phyloP scores from a whole-genome alignment of 2,797 vertebrate species.

The Myotis myotis region DNA sequence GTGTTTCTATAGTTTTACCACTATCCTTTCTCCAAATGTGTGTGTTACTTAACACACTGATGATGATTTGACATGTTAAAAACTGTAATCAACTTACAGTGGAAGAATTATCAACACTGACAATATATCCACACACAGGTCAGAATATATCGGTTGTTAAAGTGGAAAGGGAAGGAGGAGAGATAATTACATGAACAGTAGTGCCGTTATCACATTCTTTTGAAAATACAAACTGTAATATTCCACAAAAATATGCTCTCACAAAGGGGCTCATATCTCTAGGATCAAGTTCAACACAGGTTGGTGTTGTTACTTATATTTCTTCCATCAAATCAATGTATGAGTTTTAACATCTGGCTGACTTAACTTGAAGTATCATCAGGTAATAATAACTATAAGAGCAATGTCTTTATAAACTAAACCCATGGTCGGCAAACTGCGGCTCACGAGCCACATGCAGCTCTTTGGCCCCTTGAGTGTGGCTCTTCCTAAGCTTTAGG shows the following conservation, averaged over 20 bases:
- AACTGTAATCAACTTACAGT: constrained; percentile 25
- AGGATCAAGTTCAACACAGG: neutral
- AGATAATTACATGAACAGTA: constrained; percentile 51
- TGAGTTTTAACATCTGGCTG: constrained; percentile 33
- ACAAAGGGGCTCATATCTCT: neutral
- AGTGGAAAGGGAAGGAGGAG: constrained; percentile 17
- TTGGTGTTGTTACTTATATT: constrained; percentile 9
- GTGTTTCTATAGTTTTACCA: constrained; percentile 1
- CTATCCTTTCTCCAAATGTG: constrained; percentile 3
- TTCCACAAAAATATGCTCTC: constrained; percentile 28
- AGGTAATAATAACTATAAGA: neutral
- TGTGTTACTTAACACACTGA: constrained; percentile 8
- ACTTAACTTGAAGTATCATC: constrained; percentile 43
- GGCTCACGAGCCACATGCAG: too few species aligned
- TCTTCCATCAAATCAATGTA: constrained; percentile 3
- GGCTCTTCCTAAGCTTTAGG: too few species aligned
- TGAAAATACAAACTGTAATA: constrained; percentile 21
- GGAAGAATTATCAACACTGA: constrained; percentile 10
- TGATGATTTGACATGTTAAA: constrained; percentile 47
- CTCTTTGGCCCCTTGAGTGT: too few species aligned
- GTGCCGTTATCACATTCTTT: constrained; percentile 1
- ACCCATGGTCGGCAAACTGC: too few species aligned
- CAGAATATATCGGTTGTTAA: constrained; percentile 35
- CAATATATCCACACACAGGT: neutral
- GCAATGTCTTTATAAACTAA: constrained; percentile 35